phyloP scores from a whole-genome alignment of 92 coral and sea anemone species.

The Chrysogorgia sp. region DNA sequence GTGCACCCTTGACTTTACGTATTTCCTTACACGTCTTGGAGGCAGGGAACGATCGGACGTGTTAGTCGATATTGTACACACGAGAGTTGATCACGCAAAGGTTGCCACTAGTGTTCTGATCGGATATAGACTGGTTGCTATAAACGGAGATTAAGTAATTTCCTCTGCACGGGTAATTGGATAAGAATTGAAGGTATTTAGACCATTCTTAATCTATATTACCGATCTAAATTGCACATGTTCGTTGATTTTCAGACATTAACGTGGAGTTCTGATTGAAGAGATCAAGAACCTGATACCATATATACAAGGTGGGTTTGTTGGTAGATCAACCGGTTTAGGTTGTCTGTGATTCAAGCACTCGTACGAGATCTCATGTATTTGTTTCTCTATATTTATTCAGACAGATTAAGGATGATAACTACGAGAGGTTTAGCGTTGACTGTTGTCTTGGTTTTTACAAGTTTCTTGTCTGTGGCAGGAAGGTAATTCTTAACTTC shows the following conservation, averaged over 20 bases:
- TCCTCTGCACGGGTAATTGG: not conserved
- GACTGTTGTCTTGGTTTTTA: not conserved
- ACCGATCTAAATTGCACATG: not conserved
- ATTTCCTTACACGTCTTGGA: not conserved
- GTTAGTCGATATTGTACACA: not conserved
- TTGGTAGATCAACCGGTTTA: not conserved
- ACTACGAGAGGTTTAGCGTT: not conserved
- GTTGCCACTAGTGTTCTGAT: not conserved
- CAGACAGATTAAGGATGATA: not conserved
- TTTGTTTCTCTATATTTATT: conserved; percentile 4
- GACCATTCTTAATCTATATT: no score
- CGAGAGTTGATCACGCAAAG: not conserved
- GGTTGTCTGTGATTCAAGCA: no score
- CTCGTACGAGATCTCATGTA: not conserved
- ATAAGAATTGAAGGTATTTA: not conserved
- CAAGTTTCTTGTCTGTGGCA: not conserved
- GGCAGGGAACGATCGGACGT: no score
- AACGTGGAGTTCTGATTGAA: not conserved
- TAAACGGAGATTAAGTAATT: not conserved
- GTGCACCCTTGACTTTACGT: not conserved
- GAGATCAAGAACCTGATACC: not conserved
- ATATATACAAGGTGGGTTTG: no score
- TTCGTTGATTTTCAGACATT: not conserved
- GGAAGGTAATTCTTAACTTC: not conserved
- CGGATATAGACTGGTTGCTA: not conserved